Percentiles rank a stretch among this genome's conserved stretches.
phyloP scores from a whole-genome alignment of 2,797 vertebrate species.

The Notoglanidium macrostoma region DNA sequence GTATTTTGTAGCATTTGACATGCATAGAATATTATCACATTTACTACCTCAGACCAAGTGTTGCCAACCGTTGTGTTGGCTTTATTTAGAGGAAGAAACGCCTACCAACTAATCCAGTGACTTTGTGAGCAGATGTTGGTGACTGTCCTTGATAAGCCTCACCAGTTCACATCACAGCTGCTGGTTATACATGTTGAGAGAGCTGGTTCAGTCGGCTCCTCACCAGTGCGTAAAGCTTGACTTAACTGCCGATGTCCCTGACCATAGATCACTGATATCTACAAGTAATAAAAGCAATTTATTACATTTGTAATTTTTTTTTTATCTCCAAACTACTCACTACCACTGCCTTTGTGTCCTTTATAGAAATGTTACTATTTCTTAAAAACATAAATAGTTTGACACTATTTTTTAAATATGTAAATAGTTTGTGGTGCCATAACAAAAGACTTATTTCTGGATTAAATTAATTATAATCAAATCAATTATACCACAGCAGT shows the following conservation, averaged over 20 bases:
- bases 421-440: background rate
- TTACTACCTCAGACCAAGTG: background rate
- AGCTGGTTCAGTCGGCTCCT: background rate
- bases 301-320: too few relatives aligned
- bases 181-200: background rate
- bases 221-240: background rate
- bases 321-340: background rate
- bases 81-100: background rate
- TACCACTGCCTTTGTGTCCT: background rate
- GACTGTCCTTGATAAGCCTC: background rate
- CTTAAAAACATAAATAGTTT: background rate
- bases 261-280: background rate
- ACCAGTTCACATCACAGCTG: background rate
- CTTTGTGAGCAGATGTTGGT: background rate
- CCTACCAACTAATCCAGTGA: background rate
- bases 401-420: background rate
- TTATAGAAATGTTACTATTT: background rate
- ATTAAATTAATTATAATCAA: too few relatives aligned
- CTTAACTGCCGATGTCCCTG: background rate
- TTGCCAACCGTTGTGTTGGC: background rate
- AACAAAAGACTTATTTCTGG: background rate
- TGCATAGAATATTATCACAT: background rate
- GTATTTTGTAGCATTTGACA: background rate
- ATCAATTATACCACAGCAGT: background rate
- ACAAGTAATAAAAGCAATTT: background rate